Conservation (phyloP, 2,888 invertebrate genomes). For the Carcina quercana region DNA sequence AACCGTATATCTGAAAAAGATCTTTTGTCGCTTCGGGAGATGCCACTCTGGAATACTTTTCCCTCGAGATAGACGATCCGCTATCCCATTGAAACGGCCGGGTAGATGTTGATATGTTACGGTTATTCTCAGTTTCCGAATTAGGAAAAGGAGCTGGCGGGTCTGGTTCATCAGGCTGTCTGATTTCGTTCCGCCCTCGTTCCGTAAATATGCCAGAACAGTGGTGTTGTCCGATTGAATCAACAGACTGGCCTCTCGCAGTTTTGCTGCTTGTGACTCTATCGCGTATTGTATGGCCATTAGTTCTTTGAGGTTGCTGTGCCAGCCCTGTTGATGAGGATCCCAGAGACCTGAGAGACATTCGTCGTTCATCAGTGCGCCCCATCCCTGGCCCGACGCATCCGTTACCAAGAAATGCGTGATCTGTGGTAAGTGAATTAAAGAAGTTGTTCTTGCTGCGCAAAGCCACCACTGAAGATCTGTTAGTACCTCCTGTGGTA, state of each 20-base stretch:
- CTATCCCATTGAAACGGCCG: constrained; percentile 18
- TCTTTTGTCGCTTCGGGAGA: constrained; percentile 14
- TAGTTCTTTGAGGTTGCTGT: constrained; percentile 7
- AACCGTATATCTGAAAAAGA: too few species aligned
- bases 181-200: constrained; percentile 21
- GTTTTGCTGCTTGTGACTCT: neutral
- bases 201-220: constrained; percentile 18
- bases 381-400: neutral
- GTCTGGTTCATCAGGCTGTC: constrained; percentile 12
- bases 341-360: neutral
- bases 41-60: constrained; percentile 13
- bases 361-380: neutral
- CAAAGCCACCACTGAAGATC: constrained; percentile 15
- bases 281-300: neutral
- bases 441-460: constrained; percentile 1
- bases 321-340: neutral
- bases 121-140: constrained; percentile 11
- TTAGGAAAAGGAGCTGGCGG: constrained; percentile 7
- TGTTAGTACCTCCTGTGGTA: constrained; percentile 5
- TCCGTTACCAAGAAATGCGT: neutral
- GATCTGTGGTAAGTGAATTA: neutral
- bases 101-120: constrained; percentile 17
- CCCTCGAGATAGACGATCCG: constrained; percentile 16
- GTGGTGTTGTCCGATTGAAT: constrained; percentile 6
- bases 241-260: neutral